Evolutionary conservation across 1,140 invertebrate species (phyloP).

Genomic region (Scaptomyza pallida): DNA sequence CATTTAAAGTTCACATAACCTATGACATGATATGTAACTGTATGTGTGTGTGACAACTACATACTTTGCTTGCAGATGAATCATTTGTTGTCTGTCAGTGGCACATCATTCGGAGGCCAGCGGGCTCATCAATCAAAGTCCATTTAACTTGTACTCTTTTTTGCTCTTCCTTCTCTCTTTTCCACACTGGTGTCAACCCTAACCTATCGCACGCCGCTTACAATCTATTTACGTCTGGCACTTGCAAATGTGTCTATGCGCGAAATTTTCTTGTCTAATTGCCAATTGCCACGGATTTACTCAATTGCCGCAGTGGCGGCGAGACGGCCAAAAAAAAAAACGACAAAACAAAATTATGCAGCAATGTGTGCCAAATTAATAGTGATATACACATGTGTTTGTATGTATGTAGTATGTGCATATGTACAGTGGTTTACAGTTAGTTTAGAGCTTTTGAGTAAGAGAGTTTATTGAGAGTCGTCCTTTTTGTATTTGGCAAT

Average conservation of each 20-base stretch:
- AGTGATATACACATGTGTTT: constrained; percentile 40
- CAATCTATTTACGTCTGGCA: constrained; percentile 42
- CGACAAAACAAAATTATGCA: neutral
- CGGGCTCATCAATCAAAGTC: constrained; percentile 65
- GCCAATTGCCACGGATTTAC: constrained; percentile 78
- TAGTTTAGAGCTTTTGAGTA: neutral
- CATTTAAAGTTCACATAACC: constrained; percentile 66
- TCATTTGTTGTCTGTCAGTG: constrained; percentile 62
- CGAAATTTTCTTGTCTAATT: constrained; percentile 74
- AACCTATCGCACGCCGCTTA: constrained; percentile 38
- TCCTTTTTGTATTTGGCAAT: constrained; percentile 21
- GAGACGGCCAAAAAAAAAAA: constrained; percentile 46
- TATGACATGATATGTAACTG: constrained; percentile 47
- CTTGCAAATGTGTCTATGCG: constrained; percentile 64
- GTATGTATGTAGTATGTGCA: neutral
- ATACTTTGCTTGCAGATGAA: constrained; percentile 40
- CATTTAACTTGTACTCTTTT: neutral
- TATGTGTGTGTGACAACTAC: constrained; percentile 15
- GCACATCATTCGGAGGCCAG: constrained; percentile 65
- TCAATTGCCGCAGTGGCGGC: constrained; percentile 67
- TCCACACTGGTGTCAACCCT: constrained; percentile 38
- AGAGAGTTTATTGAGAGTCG: no score
- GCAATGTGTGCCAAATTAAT: constrained; percentile 77
- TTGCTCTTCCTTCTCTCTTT: neutral
- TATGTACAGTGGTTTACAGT: neutral